These are phyloP conservation scores for Chymomyza costata DNA, from an alignment of 1,140 invertebrate species.

Conservation along the genomic window DNA sequence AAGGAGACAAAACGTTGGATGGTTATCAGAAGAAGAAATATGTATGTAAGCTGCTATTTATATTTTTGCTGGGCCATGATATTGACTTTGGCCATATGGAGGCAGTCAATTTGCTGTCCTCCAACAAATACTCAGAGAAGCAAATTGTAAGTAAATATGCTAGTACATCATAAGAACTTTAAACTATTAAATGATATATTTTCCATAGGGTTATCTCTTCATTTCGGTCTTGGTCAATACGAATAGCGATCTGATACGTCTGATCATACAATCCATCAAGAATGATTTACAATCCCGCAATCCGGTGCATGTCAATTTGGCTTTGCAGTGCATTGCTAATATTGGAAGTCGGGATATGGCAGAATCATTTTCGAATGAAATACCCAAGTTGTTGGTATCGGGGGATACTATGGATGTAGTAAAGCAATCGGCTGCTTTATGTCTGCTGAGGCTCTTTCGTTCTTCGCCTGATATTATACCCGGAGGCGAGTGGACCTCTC, in stretches of 20 bases:
- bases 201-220: slow-evolving; percentile 96
- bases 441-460: slow-evolving; percentile 93
- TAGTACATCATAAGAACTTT: no score
- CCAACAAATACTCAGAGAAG: slow-evolving; percentile 99
- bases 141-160: slow-evolving; percentile 93
- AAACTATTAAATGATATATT: not conserved
- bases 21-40: slow-evolving; percentile 99
- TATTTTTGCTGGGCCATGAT: slow-evolving; percentile 99
- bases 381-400: slow-evolving; percentile 98
- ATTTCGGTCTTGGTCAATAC: slow-evolving; percentile 99
- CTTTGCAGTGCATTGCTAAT: slow-evolving; percentile 99
- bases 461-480: slow-evolving; percentile 96
- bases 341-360: slow-evolving; percentile 99
- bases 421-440: slow-evolving; percentile 99
- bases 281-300: slow-evolving; percentile 98
- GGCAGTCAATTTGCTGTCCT: slow-evolving; percentile 99
- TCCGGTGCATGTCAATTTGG: slow-evolving; percentile 98
- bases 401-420: slow-evolving; percentile 99
- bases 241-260: slow-evolving; percentile 98
- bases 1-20: slow-evolving; percentile 99
- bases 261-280: slow-evolving; percentile 99
- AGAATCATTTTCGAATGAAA: slow-evolving; percentile 98
- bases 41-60: slow-evolving; percentile 99
- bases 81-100: slow-evolving; percentile 99
- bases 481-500: slow-evolving; percentile 98